Conservation (phyloP, 2,888 invertebrate genomes). For the Eledone cirrhosa region DNA sequence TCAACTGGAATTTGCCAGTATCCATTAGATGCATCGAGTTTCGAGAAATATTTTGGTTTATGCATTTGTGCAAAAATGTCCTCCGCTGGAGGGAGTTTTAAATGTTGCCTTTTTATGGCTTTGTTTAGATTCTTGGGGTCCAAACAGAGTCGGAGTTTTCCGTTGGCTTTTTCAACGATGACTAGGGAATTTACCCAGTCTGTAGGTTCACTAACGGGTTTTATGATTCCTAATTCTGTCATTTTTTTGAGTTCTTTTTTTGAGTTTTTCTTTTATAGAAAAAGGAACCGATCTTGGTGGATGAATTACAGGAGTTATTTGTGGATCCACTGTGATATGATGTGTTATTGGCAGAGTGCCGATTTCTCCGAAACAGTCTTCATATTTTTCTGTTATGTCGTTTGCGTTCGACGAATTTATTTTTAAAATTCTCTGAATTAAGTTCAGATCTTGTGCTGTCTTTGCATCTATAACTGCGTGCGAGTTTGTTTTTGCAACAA, state of each 20-base stretch:
- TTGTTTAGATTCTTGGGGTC: background rate
- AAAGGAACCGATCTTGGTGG: conserved; percentile 13
- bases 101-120: too few relatives aligned
- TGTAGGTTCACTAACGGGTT: background rate
- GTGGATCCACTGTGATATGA: conserved; percentile 10
- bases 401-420: conserved; percentile 9
- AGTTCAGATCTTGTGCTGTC: background rate
- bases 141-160: too few relatives aligned
- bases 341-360: background rate
- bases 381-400: background rate
- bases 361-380: background rate
- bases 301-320: conserved; percentile 10
- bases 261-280: conserved; percentile 7
- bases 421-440: background rate
- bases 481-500: background rate
- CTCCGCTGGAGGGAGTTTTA: background rate
- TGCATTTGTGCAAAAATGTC: background rate
- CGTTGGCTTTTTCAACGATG: too few relatives aligned
- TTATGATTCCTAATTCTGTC: background rate
- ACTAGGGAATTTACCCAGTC: too few relatives aligned
- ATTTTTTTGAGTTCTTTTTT: background rate
- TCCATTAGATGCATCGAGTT: too few relatives aligned
- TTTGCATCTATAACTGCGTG: too few relatives aligned
- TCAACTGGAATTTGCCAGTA: too few relatives aligned
- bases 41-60: background rate